Conservation (phyloP, 2,888 invertebrate genomes). For the Phengaris arion region DNA sequence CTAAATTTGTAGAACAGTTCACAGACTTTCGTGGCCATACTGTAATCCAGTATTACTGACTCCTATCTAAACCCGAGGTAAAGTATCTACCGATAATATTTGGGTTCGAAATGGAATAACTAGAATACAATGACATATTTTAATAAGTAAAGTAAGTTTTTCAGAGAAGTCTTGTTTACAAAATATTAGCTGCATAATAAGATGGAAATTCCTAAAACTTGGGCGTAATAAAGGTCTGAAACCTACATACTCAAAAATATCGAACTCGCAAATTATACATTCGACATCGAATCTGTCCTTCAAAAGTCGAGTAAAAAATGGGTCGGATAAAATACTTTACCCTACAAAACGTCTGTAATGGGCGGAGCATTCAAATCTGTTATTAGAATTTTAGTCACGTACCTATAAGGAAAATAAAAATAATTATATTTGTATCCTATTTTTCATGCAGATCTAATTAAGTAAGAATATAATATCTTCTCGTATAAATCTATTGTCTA, state of each 20-base stretch:
- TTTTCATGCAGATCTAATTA: neutral
- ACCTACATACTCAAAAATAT: neutral
- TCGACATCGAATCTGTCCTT: neutral
- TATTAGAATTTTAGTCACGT: neutral
- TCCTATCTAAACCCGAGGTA: too few species aligned
- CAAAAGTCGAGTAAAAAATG: neutral
- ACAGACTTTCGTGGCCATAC: too few species aligned
- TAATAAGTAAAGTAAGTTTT: too few species aligned
- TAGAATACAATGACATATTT: too few species aligned
- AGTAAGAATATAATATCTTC: neutral
- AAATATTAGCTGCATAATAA: too few species aligned
- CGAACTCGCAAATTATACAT: neutral
- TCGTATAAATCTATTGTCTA: neutral
- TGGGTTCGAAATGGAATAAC: too few species aligned
- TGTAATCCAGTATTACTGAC: too few species aligned
- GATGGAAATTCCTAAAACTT: too few species aligned
- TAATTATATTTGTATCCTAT: neutral
- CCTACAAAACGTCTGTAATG: neutral
- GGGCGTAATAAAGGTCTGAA: too few species aligned
- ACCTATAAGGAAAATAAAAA: conserved; percentile 2
- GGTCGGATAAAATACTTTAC: neutral
- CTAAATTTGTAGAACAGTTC: too few species aligned
- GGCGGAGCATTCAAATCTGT: neutral
- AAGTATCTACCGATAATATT: too few species aligned
- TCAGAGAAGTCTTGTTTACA: too few species aligned